These are phyloP conservation scores for Goniozus legneri DNA, from an alignment of 1,140 invertebrate genomes.

Conservation along the genomic window DNA sequence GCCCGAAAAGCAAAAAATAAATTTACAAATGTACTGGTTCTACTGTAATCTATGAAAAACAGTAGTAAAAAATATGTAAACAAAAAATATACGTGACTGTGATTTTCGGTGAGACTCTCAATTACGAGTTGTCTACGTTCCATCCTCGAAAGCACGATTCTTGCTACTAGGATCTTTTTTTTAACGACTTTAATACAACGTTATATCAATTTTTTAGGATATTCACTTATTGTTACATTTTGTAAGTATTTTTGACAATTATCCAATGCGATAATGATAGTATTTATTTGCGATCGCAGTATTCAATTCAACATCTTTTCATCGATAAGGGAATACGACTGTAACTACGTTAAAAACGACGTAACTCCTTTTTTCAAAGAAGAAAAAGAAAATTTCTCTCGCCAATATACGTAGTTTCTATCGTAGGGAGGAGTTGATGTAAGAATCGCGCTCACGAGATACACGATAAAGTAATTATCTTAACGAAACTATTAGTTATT, in stretches of 20 bases:
- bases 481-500: constrained; percentile 31
- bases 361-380: too few species aligned
- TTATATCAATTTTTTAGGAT: too few species aligned
- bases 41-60: background rate
- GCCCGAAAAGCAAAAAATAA: background rate
- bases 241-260: too few species aligned
- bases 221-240: too few species aligned
- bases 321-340: constrained; percentile 5
- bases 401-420: too few species aligned
- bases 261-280: too few species aligned
- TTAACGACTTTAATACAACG: too few species aligned
- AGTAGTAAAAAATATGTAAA: constrained; percentile 10
- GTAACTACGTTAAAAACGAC: too few species aligned
- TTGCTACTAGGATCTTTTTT: too few species aligned
- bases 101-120: constrained; percentile 29
- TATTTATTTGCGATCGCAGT: too few species aligned
- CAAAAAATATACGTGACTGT: constrained; percentile 30
- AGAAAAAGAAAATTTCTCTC: too few species aligned
- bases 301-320: constrained; percentile 1
- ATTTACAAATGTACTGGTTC: background rate
- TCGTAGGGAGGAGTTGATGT: too few species aligned
- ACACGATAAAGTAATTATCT: constrained; percentile 23
- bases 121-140: constrained; percentile 25
- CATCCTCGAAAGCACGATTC: constrained; percentile 14
- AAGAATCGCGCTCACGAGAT: background rate